Conservation (phyloP, 2,113 vertebrate genomes). For the Vombatus ursinus region DNA sequence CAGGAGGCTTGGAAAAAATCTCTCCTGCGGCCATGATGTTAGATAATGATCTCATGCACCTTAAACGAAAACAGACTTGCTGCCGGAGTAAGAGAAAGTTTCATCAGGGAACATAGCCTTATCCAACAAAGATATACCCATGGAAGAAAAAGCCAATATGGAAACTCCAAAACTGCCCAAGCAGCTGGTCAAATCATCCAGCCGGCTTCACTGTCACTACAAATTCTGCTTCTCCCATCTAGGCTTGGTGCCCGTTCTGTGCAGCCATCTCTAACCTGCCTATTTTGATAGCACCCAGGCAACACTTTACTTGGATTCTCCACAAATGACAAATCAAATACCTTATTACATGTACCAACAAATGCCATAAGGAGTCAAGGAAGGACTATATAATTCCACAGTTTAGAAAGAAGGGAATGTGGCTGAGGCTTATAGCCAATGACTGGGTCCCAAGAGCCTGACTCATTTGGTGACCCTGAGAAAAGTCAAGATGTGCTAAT, state of each 20-base stretch:
- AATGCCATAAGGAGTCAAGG: not conserved
- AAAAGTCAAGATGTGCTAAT: not conserved
- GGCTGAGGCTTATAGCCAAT: not conserved
- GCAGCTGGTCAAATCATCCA: not conserved
- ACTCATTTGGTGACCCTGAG: too few species aligned
- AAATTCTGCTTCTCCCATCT: not conserved
- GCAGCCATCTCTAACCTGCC: not conserved
- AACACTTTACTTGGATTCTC: not conserved
- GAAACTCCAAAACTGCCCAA: not conserved
- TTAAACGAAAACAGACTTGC: constrained; percentile 57
- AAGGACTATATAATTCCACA: accelerated
- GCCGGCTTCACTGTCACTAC: not conserved
- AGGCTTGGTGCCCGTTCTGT: not conserved
- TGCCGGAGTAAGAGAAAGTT: not conserved
- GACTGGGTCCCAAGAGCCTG: not conserved
- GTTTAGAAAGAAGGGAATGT: not conserved
- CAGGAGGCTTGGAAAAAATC: constrained; percentile 32
- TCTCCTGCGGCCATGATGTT: not conserved
- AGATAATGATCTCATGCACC: constrained; percentile 60
- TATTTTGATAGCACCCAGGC: not conserved
- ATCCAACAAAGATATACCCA: not conserved
- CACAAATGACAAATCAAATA: not conserved
- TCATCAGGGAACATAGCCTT: not conserved
- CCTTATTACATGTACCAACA: not conserved
- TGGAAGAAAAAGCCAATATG: accelerated